Evolutionary conservation across 2,888 invertebrate species (phyloP).

Genomic region (Patella pellucida): DNA sequence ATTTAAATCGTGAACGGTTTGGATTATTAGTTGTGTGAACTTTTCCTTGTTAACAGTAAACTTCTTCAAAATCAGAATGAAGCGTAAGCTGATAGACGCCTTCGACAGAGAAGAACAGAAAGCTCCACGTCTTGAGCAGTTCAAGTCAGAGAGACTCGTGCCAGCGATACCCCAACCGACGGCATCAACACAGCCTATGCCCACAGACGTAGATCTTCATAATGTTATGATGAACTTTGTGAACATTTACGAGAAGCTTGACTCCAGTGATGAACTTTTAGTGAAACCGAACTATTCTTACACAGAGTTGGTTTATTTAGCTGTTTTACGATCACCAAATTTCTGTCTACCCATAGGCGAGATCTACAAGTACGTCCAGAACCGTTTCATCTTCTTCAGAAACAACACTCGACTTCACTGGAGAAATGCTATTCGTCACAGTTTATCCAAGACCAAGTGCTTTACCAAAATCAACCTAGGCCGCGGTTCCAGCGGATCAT

Average conservation of each 20-base stretch:
- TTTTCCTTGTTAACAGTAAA: too few relatives aligned
- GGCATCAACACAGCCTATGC: neutral
- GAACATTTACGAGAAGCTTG: constrained; percentile 46
- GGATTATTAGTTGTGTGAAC: too few relatives aligned
- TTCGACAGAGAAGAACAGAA: neutral
- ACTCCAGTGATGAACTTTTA: constrained; percentile 35
- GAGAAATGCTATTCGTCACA: constrained; percentile 57
- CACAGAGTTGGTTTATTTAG: constrained; percentile 54
- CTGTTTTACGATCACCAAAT: constrained; percentile 49
- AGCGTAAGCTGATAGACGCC: neutral
- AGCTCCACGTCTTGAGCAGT: too few relatives aligned
- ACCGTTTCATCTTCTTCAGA: constrained; percentile 47
- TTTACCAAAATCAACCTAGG: constrained; percentile 54
- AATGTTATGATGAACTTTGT: constrained; percentile 51
- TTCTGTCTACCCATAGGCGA: constrained; percentile 53
- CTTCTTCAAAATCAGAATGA: neutral
- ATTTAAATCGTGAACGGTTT: too few relatives aligned
- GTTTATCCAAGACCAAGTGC: constrained; percentile 55
- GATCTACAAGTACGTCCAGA: constrained; percentile 50
- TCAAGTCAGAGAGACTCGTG: neutral
- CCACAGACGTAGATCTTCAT: constrained; percentile 43
- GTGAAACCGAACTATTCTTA: constrained; percentile 56
- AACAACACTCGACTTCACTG: constrained; percentile 48
- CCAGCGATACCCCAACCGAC: neutral
- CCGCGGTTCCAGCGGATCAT: constrained; percentile 31